phyloP scores from a whole-genome alignment of 2,113 vertebrate genomes.

The Lucifuga dentata region DNA sequence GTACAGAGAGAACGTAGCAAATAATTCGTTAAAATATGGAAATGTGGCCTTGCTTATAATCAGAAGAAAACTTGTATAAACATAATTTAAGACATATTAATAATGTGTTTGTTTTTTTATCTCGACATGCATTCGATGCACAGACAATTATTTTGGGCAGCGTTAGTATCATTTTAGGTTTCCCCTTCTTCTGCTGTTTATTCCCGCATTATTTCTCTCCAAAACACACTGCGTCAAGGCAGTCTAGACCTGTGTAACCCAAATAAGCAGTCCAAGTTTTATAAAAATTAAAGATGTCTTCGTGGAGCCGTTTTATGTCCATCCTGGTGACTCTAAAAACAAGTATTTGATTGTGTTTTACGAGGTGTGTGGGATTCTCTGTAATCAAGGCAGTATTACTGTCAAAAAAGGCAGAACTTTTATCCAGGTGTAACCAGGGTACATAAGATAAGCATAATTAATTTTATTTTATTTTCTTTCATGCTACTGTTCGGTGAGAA shows the following conservation, averaged over 20 bases:
- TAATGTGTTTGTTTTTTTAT: background rate
- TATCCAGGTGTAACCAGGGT: no score
- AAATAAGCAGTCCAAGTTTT: no score
- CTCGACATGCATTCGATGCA: background rate
- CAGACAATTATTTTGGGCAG: background rate
- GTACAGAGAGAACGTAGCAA: background rate
- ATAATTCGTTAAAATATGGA: background rate
- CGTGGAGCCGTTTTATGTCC: no score
- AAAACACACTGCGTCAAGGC: background rate
- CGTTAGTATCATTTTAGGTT: background rate
- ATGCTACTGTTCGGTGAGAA: no score
- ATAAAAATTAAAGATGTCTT: no score
- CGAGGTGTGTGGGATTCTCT: background rate
- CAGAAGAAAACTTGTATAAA: background rate
- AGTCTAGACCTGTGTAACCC: background rate
- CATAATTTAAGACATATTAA: background rate
- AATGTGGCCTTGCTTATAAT: constrained; percentile 1
- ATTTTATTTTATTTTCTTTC: no score
- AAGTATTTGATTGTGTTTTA: no score
- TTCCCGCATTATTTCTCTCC: no score
- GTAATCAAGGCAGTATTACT: background rate
- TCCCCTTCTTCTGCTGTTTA: background rate
- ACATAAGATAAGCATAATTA: no score
- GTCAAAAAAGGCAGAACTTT: background rate
- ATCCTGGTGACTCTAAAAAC: no score